Conservation (phyloP, 2,113 vertebrate species). For the Rhombomys opimus region DNA sequence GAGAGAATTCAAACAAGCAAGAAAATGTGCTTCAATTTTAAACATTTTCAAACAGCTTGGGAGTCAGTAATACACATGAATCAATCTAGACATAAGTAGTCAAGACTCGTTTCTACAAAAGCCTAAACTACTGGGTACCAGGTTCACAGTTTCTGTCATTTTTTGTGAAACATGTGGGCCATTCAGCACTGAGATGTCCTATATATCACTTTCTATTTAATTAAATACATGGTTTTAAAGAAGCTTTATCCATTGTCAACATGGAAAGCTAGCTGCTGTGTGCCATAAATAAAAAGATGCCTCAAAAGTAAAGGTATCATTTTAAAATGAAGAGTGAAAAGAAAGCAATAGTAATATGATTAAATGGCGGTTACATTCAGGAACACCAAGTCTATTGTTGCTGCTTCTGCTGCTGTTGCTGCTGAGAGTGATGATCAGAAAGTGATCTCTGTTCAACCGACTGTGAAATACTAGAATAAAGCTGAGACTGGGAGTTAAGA, state of each 20-base stretch:
- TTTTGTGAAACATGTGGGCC: slow-evolving; percentile 9
- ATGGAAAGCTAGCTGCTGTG: neutral
- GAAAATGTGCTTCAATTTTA: neutral
- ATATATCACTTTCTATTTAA: slow-evolving; percentile 20
- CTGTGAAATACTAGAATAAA: neutral
- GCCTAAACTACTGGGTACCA: neutral
- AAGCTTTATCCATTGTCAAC: slow-evolving; percentile 1
- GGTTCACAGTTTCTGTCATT: neutral
- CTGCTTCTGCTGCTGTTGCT: too few relatives aligned
- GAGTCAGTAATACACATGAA: neutral
- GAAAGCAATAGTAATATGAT: neutral
- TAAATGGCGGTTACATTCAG: neutral
- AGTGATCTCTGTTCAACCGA: neutral
- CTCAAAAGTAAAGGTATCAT: neutral
- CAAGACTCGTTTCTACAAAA: neutral
- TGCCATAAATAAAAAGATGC: slow-evolving; percentile 5
- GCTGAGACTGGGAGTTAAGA: neutral
- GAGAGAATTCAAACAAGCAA: neutral
- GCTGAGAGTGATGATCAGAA: neutral
- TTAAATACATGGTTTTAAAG: slow-evolving; percentile 1
- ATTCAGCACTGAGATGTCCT: neutral
- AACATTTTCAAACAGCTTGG: neutral
- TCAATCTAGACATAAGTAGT: neutral
- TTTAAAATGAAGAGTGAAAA: neutral
- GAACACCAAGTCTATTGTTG: neutral